Percentiles rank a stretch among this genome's conserved stretches.
Evolutionary conservation across 2,888 invertebrate genomes (phyloP).

Genomic region (Microplitis deprimator): DNA sequence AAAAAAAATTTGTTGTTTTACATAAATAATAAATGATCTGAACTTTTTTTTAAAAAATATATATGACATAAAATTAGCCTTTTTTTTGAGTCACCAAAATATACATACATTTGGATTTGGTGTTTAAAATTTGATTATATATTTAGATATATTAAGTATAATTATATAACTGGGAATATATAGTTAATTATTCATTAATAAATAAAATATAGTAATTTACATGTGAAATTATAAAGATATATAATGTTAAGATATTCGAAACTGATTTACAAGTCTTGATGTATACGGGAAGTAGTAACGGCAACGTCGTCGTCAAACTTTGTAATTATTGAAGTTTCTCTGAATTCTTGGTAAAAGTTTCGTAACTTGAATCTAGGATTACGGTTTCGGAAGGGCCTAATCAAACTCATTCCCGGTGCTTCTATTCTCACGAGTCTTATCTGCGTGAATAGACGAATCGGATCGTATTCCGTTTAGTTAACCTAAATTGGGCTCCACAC

Average conservation of each 20-base stretch:
- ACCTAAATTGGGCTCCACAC: constrained; percentile 19
- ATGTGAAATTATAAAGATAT: not conserved
- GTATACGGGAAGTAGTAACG: not conserved
- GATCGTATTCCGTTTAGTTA: constrained; percentile 16
- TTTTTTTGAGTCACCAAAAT: too few relatives aligned
- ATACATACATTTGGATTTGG: too few relatives aligned
- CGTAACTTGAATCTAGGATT: constrained; percentile 53
- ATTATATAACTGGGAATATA: too few relatives aligned
- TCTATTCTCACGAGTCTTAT: constrained; percentile 10
- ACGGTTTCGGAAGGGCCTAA: constrained; percentile 37
- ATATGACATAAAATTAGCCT: too few relatives aligned
- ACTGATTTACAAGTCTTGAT: constrained; percentile 4
- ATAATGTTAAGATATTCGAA: not conserved
- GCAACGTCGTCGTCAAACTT: constrained; percentile 52
- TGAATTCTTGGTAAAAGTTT: constrained; percentile 49
- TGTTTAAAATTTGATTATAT: too few relatives aligned
- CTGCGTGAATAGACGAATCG: constrained; percentile 14
- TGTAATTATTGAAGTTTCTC: constrained; percentile 62
- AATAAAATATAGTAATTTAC: too few relatives aligned
- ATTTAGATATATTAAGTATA: too few relatives aligned
- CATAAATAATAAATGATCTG: too few relatives aligned
- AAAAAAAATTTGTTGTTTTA: too few relatives aligned
- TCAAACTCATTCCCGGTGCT: constrained; percentile 21
- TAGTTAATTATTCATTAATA: too few relatives aligned
- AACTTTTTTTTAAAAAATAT: too few relatives aligned